Evolutionary conservation across 2,797 vertebrate species (phyloP).

Genomic region (Cacajao melanocephalus): DNA sequence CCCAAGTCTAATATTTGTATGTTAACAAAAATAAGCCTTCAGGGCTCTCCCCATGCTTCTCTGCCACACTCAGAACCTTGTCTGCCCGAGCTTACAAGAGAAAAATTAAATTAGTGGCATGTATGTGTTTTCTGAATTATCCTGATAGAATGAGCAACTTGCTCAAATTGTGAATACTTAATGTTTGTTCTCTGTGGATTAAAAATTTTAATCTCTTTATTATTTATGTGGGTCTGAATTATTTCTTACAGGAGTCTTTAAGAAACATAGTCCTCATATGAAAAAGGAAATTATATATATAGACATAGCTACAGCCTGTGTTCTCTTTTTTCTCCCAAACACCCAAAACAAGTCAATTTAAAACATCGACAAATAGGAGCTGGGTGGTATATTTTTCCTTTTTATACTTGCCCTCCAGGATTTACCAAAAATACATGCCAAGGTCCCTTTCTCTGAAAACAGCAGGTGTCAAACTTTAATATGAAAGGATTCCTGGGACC

Average conservation of each 20-base stretch:
- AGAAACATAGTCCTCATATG: neutral
- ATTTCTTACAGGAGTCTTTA: neutral
- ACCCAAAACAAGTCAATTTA: neutral
- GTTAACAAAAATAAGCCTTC: neutral
- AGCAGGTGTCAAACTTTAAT: neutral
- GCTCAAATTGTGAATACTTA: neutral
- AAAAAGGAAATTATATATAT: neutral
- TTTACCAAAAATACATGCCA: neutral
- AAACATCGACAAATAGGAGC: neutral
- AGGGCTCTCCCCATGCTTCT: neutral
- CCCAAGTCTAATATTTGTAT: neutral
- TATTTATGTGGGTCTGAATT: neutral
- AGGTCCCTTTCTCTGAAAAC: neutral
- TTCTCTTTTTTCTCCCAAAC: neutral
- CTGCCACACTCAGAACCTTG: neutral
- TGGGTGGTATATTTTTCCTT: neutral
- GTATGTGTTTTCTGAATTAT: constrained; percentile 19
- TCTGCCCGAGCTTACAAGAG: neutral
- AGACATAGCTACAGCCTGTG: neutral
- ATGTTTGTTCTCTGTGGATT: constrained; percentile 17
- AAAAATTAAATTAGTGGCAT: neutral
- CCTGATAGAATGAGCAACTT: neutral
- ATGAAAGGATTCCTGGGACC: neutral
- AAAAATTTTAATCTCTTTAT: neutral
- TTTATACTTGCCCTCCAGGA: neutral